Evolutionary conservation across 1,140 invertebrate species (phyloP).

Genomic region (Penaeus japonicus): DNA sequence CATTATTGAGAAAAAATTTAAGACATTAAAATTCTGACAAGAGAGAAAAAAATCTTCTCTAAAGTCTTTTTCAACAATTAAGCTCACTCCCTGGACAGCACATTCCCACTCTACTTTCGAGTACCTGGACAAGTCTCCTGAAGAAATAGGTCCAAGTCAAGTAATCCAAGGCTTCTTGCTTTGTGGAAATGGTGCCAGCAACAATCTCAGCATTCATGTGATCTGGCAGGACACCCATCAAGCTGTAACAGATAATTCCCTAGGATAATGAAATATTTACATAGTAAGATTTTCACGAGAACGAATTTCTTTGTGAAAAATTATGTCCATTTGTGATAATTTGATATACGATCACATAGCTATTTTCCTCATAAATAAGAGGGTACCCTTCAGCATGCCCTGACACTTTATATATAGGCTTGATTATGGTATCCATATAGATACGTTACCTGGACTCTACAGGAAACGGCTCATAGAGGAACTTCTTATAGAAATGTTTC

Average conservation of each 20-base stretch:
- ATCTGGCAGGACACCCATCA: slow-evolving; percentile 90
- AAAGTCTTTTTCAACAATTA: too few relatives aligned
- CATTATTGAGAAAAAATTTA: too few relatives aligned
- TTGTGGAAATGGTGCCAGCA: slow-evolving; percentile 90
- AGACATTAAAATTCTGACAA: too few relatives aligned
- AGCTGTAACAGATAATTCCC: slow-evolving; percentile 66
- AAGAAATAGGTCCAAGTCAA: slow-evolving; percentile 99
- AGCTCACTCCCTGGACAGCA: background rate
- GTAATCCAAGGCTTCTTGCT: slow-evolving; percentile 96
- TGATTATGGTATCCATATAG: background rate
- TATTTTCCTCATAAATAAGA: too few relatives aligned
- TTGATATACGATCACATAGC: too few relatives aligned
- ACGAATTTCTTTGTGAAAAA: background rate
- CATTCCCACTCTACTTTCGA: background rate
- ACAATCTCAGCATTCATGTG: slow-evolving; percentile 98
- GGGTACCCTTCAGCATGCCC: too few relatives aligned
- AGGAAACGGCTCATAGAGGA: slow-evolving; percentile 98
- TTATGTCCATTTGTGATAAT: background rate
- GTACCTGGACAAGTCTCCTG: slow-evolving; percentile 75
- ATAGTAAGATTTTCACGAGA: background rate
- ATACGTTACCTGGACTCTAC: slow-evolving; percentile 82
- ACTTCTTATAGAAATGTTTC: slow-evolving; percentile 99
- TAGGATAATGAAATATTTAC: background rate
- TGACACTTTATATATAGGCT: too few relatives aligned
- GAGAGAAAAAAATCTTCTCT: too few relatives aligned